phyloP scores from a whole-genome alignment of 1,140 invertebrate species.

The Trichonephila inaurata region DNA sequence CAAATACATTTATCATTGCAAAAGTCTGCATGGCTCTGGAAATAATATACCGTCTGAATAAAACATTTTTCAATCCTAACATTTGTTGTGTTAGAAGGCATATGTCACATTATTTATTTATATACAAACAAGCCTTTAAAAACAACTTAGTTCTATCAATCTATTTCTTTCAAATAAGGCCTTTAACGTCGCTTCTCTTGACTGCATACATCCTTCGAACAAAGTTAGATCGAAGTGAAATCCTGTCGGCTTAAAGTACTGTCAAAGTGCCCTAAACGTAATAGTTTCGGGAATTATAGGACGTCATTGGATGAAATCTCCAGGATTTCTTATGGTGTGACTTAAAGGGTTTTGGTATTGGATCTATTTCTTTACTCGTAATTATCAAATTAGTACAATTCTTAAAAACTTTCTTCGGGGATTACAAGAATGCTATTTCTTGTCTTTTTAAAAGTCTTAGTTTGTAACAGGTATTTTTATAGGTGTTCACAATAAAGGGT shows the following conservation, averaged over 20 bases:
- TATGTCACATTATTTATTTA: background rate
- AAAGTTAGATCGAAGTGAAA: slow-evolving; percentile 41
- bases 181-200: background rate
- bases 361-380: background rate
- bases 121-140: background rate
- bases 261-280: background rate
- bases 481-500: no score
- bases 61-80: no score
- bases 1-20: no score
- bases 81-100: no score
- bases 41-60: no score
- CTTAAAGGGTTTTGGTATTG: background rate
- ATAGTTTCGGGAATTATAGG: slow-evolving; percentile 4
- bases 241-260: slow-evolving; percentile 31
- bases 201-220: slow-evolving; percentile 2
- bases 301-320: background rate
- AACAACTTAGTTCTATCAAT: background rate
- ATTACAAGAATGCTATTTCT: no score
- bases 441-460: no score
- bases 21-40: no score
- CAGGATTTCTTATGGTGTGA: background rate
- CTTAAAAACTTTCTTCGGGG: background rate
- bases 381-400: background rate
- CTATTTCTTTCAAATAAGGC: background rate
- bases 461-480: no score